Conservation (phyloP, 2,113 vertebrate genomes). For the Pitta sordida region DNA sequence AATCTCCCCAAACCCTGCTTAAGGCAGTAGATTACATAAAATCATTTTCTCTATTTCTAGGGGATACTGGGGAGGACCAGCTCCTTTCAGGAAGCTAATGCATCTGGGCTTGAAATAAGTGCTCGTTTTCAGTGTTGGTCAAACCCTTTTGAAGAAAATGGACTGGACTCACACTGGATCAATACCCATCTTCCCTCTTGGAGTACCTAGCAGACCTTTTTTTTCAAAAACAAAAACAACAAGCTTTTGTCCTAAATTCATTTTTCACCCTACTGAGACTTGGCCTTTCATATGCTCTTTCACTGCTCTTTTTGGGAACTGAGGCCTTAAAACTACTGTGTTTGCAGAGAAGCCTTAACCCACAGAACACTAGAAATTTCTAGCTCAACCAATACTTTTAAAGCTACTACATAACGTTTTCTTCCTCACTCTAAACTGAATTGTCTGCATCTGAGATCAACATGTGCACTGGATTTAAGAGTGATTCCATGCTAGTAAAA, state of each 20-base stretch:
- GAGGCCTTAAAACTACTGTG: not conserved
- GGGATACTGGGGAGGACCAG: slow-evolving; percentile 95
- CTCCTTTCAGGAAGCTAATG: slow-evolving; percentile 84
- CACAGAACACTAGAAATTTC: not conserved
- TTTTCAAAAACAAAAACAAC: not conserved
- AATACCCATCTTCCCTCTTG: fast-evolving
- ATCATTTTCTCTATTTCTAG: slow-evolving; percentile 59
- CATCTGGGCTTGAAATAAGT: slow-evolving; percentile 88
- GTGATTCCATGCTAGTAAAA: not conserved
- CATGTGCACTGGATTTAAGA: not conserved
- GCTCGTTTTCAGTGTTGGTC: not conserved
- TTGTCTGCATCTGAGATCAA: not conserved
- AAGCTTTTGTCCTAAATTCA: not conserved
- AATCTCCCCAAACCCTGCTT: fast-evolving
- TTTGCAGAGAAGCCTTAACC: not conserved
- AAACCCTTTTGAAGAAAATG: not conserved
- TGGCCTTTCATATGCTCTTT: not conserved
- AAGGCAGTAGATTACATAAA: fast-evolving
- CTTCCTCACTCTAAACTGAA: not conserved
- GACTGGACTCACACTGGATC: not conserved
- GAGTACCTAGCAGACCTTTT: not conserved
- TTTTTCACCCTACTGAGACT: not conserved
- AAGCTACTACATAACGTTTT: not conserved
- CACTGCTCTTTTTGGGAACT: not conserved
- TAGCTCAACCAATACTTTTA: not conserved